phyloP scores from a whole-genome alignment of 2,113 vertebrate species.

The Nanger granti region DNA sequence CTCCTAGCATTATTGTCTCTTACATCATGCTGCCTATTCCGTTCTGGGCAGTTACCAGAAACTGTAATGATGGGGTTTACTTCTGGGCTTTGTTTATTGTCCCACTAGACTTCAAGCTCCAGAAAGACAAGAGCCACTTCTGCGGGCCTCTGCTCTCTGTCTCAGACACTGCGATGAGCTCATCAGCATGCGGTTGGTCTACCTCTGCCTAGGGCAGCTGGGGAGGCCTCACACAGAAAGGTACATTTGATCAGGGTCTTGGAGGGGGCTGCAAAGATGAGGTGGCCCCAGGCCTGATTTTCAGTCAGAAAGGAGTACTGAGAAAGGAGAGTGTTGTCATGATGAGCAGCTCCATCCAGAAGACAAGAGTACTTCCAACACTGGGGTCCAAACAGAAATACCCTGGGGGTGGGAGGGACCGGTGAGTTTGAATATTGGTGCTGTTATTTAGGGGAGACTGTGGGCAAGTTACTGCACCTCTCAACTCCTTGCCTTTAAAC shows the following conservation, averaged over 20 bases:
- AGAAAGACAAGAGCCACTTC: neutral
- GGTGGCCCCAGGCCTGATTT: neutral
- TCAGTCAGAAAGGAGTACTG: neutral
- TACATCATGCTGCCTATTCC: neutral
- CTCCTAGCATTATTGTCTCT: neutral
- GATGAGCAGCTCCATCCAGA: neutral
- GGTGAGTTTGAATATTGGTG: neutral
- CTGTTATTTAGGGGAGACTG: neutral
- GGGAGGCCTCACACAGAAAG: neutral
- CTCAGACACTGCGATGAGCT: neutral
- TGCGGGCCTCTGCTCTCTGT: neutral
- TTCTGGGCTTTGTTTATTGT: neutral
- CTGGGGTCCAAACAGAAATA: neutral
- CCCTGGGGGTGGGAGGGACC: neutral
- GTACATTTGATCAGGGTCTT: neutral
- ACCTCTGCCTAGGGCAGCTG: neutral
- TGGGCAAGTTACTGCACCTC: neutral
- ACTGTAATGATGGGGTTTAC: neutral
- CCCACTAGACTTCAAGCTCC: neutral
- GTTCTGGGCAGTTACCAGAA: neutral
- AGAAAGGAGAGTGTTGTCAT: neutral
- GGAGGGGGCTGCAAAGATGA: fast-evolving
- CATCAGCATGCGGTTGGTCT: neutral
- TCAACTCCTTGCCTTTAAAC: neutral
- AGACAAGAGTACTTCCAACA: neutral